These are phyloP conservation scores for Linurgus olivaceus DNA, from an alignment of 2,797 vertebrate genomes.

Conservation along the genomic window DNA sequence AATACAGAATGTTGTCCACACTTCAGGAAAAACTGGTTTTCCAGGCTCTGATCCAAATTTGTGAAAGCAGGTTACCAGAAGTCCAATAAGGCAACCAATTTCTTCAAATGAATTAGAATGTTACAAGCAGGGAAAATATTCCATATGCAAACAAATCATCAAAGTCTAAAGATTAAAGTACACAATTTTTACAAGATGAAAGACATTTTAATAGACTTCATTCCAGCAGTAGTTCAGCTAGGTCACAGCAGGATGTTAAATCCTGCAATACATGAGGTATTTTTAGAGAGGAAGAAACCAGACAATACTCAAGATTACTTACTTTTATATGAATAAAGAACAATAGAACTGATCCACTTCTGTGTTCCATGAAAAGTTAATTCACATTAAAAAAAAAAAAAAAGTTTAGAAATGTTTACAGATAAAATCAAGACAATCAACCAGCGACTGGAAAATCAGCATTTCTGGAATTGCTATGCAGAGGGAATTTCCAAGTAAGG, in stretches of 20 bases:
- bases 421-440: background rate
- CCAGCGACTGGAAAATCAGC: background rate
- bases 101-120: background rate
- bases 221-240: background rate
- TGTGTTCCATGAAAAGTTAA: background rate
- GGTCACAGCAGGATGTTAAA: background rate
- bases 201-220: background rate
- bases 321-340: background rate
- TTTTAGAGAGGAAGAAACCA: background rate
- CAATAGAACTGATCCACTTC: background rate
- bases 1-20: background rate
- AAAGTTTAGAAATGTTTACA: background rate
- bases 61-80: background rate
- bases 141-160: constrained; percentile 15
- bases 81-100: background rate
- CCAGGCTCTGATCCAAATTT: background rate
- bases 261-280: background rate
- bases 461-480: background rate
- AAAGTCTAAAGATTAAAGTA: constrained; percentile 28
- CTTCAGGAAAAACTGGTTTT: background rate
- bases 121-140: background rate
- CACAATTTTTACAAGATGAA: background rate
- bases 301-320: background rate
- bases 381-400: background rate
- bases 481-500: background rate